Percentiles rank a stretch among this genome's conserved stretches.
These are phyloP conservation scores for Erebia epiphron DNA, from an alignment of 2,888 invertebrate genomes.

Conservation along the genomic window DNA sequence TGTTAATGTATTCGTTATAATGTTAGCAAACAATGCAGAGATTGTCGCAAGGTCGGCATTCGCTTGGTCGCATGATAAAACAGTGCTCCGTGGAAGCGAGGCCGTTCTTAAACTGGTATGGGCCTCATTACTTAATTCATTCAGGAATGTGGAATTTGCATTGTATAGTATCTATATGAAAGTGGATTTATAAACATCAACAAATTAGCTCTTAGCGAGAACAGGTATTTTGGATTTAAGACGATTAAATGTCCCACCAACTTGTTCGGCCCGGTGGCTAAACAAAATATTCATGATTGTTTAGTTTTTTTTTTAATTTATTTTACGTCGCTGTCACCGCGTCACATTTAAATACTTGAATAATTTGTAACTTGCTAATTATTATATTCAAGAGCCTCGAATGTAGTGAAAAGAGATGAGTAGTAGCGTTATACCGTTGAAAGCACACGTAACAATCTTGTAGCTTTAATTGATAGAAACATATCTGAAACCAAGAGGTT, in stretches of 20 bases:
- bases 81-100: slow-evolving; percentile 34
- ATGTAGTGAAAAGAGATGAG: too few relatives aligned
- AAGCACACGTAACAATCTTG: too few relatives aligned
- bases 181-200: slow-evolving; percentile 3
- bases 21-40: slow-evolving; percentile 40
- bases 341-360: too few relatives aligned
- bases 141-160: slow-evolving; percentile 25
- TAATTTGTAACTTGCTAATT: too few relatives aligned
- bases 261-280: too few relatives aligned
- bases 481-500: too few relatives aligned
- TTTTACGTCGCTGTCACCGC: too few relatives aligned
- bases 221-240: neutral
- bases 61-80: slow-evolving; percentile 29
- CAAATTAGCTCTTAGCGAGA: neutral
- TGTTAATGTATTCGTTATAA: slow-evolving; percentile 36
- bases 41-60: slow-evolving; percentile 40
- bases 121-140: slow-evolving; percentile 14
- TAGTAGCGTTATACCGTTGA: too few relatives aligned
- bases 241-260: neutral
- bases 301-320: too few relatives aligned
- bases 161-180: slow-evolving; percentile 15
- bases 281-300: too few relatives aligned
- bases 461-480: too few relatives aligned
- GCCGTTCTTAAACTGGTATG: slow-evolving; percentile 31
- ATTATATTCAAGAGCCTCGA: too few relatives aligned